Conservation (phyloP, 2,888 invertebrate species). For the Fragum sueziense region DNA sequence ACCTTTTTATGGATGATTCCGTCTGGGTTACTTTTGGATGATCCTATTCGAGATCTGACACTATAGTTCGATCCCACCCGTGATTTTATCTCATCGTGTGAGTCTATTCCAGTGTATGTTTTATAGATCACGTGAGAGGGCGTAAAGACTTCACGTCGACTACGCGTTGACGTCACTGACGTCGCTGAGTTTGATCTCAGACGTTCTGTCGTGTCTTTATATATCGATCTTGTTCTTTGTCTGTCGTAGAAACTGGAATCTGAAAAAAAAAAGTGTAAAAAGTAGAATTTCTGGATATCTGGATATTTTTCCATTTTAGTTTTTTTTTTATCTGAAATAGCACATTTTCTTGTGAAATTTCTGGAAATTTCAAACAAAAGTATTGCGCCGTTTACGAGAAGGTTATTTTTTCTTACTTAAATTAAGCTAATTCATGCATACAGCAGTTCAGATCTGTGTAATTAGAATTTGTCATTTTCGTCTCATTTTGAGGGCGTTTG, state of each 20-base stretch:
- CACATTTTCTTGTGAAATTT: no score
- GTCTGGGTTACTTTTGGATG: slow-evolving; percentile 13
- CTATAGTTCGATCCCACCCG: slow-evolving; percentile 16
- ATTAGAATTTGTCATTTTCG: no score
- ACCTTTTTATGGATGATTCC: slow-evolving; percentile 39
- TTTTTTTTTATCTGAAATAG: no score
- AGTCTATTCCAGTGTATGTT: slow-evolving; percentile 44
- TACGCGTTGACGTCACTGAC: neutral
- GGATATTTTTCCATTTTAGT: no score
- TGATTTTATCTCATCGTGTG: slow-evolving; percentile 5
- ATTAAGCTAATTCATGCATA: no score
- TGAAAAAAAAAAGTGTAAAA: neutral
- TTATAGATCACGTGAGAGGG: slow-evolving; percentile 37
- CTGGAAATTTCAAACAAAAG: no score
- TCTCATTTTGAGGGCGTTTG: no score
- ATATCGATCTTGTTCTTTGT: neutral
- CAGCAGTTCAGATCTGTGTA: no score
- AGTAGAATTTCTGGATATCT: no score
- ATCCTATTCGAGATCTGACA: slow-evolving; percentile 6
- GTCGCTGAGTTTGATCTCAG: slow-evolving; percentile 6
- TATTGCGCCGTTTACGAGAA: no score
- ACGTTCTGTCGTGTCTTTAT: neutral
- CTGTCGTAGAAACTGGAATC: slow-evolving; percentile 18
- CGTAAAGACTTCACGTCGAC: slow-evolving; percentile 9
- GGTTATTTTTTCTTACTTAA: no score